Base-by-base conservation (phyloP, 2,888 invertebrate species). In the Platycheirus albimanus region DNA sequence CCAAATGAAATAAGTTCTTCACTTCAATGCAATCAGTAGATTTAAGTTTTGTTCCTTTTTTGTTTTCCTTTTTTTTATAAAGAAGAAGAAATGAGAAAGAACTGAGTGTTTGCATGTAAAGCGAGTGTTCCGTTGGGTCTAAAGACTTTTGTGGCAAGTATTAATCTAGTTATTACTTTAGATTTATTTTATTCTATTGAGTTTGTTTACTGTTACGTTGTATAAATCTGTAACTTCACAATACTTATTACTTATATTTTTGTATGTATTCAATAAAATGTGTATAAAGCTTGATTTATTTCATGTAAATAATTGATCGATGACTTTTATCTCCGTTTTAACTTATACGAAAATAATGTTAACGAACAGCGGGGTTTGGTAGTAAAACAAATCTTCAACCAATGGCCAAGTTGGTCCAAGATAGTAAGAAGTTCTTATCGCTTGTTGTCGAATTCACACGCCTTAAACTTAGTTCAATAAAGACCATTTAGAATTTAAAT, bases 1-100 rank as follows among this genome's bases (percentile, higher is more conserved):
- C 28, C 51, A 56, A 72, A 63, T 28, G 72, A 83, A 63, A 83
- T 72, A 6, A 67, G 56, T 63, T 49, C 67, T n/a, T 69, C 83
- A 30, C 38, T 41, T 15, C 13, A 58, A 41, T 4, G 10, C 3
- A 28, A 41, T 28, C 54, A 54, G 8, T 54, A 13, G 20, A 36
- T 33, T 8, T 71, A 67, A 49, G n/a, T n/a, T 4, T 10, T 8
- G 15, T 6, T 19, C 11, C 4, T 36, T 30, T n/a, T n/a, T 10
- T 36, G 36, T 11, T n/a, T 11, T 2, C 0, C n/a, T n/a, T n/a
- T n/a, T n/a, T n/a, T n/a, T n/a, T n/a, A n/a, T n/a, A n/a, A n/a
- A n/a, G n/a, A n/a, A n/a, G n/a, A n/a, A n/a, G n/a, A 33, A 11
- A 33, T 2, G 17, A 10, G 7, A n/a, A 28, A 51, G 0, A 28